A percentile compares a stretch with the other conserved stretches of the same genome.
Conservation (phyloP, 2,113 vertebrate species). For the Nibea coibor region DNA sequence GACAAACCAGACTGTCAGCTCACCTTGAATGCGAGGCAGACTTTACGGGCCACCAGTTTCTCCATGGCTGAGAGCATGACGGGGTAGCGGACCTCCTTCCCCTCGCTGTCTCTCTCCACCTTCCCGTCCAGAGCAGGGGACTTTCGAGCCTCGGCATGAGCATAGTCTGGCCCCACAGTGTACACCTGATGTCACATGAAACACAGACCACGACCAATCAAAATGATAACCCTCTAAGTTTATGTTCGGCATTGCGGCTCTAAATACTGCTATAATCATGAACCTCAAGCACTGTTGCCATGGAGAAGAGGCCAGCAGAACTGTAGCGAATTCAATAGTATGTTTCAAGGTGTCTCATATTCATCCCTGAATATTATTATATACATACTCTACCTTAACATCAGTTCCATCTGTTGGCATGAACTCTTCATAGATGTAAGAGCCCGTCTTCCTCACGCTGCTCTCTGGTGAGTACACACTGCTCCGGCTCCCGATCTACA, state of each 20-base stretch:
- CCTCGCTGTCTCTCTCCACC: slow-evolving; percentile 98
- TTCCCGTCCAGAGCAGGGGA: slow-evolving; percentile 97
- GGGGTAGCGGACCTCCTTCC: slow-evolving; percentile 97
- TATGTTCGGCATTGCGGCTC: no score
- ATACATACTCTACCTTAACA: slow-evolving; percentile 88
- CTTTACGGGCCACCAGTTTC: slow-evolving; percentile 97
- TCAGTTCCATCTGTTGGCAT: slow-evolving; percentile 99
- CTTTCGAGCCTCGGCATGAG: slow-evolving; percentile 97
- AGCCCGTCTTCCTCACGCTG: slow-evolving; percentile 97
- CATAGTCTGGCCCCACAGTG: slow-evolving; percentile 97
- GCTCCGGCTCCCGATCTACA: slow-evolving; percentile 96
- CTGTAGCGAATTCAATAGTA: background rate
- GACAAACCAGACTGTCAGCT: background rate
- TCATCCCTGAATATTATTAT: background rate
- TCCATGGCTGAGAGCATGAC: slow-evolving; percentile 99
- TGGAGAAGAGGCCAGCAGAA: background rate
- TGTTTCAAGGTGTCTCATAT: background rate
- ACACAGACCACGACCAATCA: background rate
- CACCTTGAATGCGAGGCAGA: slow-evolving; percentile 98
- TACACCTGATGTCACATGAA: slow-evolving; percentile 88
- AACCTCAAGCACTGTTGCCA: background rate
- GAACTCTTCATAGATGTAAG: slow-evolving; percentile 99
- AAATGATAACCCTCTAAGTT: no score
- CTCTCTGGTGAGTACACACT: slow-evolving; percentile 99
- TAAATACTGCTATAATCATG: background rate